phyloP scores from a whole-genome alignment of 2,888 invertebrate species.

The Arge pagana region DNA sequence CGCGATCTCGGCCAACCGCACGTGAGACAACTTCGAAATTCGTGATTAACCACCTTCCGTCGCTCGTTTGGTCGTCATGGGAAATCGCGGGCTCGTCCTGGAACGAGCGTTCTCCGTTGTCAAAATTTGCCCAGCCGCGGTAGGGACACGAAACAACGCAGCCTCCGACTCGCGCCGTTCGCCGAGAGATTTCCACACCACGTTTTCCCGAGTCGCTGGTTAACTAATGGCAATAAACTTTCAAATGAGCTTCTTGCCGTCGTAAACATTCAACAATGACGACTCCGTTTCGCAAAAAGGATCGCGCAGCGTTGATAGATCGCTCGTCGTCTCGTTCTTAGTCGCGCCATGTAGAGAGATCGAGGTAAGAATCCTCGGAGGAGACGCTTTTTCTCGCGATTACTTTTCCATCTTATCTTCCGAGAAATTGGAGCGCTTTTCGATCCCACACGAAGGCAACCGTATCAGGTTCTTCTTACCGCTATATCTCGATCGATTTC shows the following conservation, averaged over 20 bases:
- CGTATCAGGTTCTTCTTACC: too few species aligned
- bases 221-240: too few species aligned
- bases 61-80: too few species aligned
- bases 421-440: neutral
- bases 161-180: too few species aligned
- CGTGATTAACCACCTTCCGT: too few species aligned
- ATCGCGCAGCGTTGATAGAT: slow-evolving; percentile 13
- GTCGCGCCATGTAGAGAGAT: neutral
- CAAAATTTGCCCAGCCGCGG: too few species aligned
- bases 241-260: neutral
- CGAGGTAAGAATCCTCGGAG: slow-evolving; percentile 7
- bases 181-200: too few species aligned
- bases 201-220: too few species aligned
- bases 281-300: neutral
- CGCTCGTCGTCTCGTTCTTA: neutral
- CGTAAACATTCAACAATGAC: slow-evolving; percentile 4
- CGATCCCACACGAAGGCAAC: slow-evolving; percentile 11
- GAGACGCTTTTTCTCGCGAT: neutral
- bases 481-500: too few species aligned
- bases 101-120: too few species aligned
- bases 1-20: neutral
- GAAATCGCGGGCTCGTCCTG: too few species aligned
- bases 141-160: too few species aligned
- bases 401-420: slow-evolving; percentile 3
- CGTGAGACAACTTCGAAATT: slow-evolving; percentile 15